Evolutionary conservation across 1,140 invertebrate species (phyloP).

Genomic region (Eufriesea mexicana): DNA sequence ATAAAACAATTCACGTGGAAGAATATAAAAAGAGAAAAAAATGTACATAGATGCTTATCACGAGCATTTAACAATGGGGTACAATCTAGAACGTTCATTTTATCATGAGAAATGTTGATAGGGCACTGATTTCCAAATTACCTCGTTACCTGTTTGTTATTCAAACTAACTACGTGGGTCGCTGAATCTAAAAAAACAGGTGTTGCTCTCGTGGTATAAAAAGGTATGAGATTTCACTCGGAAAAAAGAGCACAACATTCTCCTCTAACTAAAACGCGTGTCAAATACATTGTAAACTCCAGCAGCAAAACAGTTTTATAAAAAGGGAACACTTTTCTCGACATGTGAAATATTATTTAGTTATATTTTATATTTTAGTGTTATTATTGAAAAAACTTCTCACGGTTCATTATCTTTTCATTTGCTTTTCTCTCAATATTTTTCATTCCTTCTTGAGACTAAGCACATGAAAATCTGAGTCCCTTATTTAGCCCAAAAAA

Average conservation of each 20-base stretch:
- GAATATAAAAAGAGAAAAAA: too few relatives aligned
- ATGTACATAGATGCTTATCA: neutral
- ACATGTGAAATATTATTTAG: too few relatives aligned
- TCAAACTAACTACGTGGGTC: neutral
- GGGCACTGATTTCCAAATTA: rapidly evolving
- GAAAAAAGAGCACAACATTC: neutral
- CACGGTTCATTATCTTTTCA: too few relatives aligned
- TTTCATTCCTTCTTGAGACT: too few relatives aligned
- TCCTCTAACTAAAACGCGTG: neutral
- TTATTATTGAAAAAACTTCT: too few relatives aligned
- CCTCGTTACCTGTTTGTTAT: neutral
- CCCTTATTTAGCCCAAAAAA: too few relatives aligned
- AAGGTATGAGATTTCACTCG: neutral
- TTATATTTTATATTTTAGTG: too few relatives aligned
- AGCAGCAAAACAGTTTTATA: neutral
- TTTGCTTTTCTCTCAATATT: too few relatives aligned
- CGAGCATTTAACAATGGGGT: neutral
- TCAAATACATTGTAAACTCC: neutral
- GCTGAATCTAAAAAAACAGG: neutral
- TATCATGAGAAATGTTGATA: neutral
- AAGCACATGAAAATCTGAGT: too few relatives aligned
- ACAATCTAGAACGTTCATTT: neutral
- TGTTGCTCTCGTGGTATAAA: neutral
- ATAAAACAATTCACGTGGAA: neutral
- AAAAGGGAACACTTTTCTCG: neutral